Conservation (phyloP, 2,888 invertebrate species). For the Trilocha varians region DNA sequence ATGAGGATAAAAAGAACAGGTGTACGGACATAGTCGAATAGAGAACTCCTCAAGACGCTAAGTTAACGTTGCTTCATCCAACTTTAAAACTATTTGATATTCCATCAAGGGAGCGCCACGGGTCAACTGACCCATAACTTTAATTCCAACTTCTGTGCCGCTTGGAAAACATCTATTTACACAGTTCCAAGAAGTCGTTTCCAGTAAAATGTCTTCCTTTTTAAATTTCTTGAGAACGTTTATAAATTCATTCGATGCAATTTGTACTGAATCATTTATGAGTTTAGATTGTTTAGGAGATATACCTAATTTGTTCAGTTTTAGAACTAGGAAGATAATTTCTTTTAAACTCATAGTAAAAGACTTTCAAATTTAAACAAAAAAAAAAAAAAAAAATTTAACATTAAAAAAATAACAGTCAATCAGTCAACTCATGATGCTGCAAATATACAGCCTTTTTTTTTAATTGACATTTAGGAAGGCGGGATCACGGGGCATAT, state of each 20-base stretch:
- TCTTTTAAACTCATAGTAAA: no score
- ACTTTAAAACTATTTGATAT: slow-evolving; percentile 44
- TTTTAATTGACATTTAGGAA: no score
- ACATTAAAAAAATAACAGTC: no score
- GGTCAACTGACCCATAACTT: slow-evolving; percentile 58
- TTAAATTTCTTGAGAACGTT: slow-evolving; percentile 14
- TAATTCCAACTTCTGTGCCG: slow-evolving; percentile 25
- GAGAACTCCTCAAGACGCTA: slow-evolving; percentile 20
- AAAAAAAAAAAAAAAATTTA: no score
- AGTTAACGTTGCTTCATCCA: slow-evolving; percentile 21
- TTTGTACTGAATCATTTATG: slow-evolving; percentile 9
- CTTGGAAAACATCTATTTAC: slow-evolving; percentile 46
- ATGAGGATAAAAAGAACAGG: background rate
- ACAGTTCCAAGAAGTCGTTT: slow-evolving; percentile 52
- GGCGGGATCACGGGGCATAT: no score
- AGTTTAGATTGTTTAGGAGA: background rate
- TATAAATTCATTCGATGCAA: slow-evolving; percentile 30
- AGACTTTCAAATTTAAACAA: no score
- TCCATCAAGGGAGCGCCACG: slow-evolving; percentile 38
- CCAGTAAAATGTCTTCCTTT: slow-evolving; percentile 41
- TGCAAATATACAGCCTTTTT: no score
- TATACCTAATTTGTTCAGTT: background rate
- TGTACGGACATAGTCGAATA: background rate
- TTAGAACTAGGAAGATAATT: background rate
- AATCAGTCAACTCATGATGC: no score